Percentiles rank a stretch among this genome's conserved stretches.
phyloP scores from a whole-genome alignment of 2,797 vertebrate species.

The Pantherophis vulpinus region DNA sequence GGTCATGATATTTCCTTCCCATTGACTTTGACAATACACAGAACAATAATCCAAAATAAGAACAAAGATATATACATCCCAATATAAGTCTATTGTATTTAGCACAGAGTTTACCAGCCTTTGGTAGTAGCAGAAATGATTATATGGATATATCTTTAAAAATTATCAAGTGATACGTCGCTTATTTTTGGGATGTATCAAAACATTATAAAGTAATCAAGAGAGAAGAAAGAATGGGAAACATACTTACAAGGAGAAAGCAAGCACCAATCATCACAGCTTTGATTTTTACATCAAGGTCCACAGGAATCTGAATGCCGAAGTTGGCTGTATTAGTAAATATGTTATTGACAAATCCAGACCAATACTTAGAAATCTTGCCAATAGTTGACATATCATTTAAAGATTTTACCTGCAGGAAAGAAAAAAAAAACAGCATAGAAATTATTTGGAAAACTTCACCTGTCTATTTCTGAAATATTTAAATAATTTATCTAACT shows the following conservation, averaged over 20 bases:
- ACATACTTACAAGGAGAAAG: conserved; percentile 91
- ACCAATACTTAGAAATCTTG: conserved; percentile 98
- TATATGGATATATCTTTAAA: not conserved
- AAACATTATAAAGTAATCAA: not conserved
- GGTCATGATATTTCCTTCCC: not conserved
- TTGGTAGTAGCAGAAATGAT: not conserved
- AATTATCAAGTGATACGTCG: not conserved
- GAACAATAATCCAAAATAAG: not conserved
- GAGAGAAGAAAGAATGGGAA: not conserved
- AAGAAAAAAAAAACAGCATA: conserved; percentile 38
- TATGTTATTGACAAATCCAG: conserved; percentile 87
- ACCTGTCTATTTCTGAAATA: not conserved
- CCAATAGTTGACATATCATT: conserved; percentile 89
- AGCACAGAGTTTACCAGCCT: not conserved
- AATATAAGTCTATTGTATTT: not conserved
- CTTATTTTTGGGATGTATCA: not conserved
- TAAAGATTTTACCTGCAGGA: conserved; percentile 84
- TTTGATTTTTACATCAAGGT: conserved; percentile 93
- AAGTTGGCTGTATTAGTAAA: conserved; percentile 96
- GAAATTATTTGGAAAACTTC: not conserved
- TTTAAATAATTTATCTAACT: not conserved
- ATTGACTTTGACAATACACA: not conserved
- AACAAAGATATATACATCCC: not conserved
- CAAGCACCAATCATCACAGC: conserved; percentile 94
- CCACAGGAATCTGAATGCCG: conserved; percentile 90